Evolutionary conservation across 2,888 invertebrate species (phyloP).

Genomic region (Torymus texanus): DNA sequence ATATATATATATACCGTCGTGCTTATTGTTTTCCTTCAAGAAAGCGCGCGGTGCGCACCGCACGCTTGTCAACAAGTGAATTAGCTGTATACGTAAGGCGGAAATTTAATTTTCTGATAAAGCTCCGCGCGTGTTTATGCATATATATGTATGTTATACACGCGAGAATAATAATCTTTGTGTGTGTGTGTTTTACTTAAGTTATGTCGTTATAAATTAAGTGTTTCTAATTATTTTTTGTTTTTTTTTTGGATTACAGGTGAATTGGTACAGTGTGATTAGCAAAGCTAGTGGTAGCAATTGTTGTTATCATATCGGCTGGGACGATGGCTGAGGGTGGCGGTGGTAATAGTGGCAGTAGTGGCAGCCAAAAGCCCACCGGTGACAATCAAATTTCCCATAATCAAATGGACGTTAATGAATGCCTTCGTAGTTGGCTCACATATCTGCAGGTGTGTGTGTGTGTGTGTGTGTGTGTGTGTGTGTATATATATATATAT

Average conservation of each 20-base stretch:
- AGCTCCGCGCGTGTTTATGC: background rate
- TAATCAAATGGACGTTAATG: slow-evolving; percentile 71
- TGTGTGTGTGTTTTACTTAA: background rate
- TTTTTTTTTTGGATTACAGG: slow-evolving; percentile 25
- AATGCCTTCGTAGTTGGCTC: slow-evolving; percentile 73
- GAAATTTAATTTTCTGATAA: slow-evolving; percentile 47
- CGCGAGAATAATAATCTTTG: slow-evolving; percentile 3
- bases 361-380: slow-evolving; percentile 62
- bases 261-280: slow-evolving; percentile 28
- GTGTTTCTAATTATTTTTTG: background rate
- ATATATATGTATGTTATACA: no score
- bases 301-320: slow-evolving; percentile 18
- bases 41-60: background rate
- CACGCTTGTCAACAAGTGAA: slow-evolving; percentile 40
- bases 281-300: slow-evolving; percentile 50
- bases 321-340: slow-evolving; percentile 66
- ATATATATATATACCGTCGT: background rate
- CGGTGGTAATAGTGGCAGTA: slow-evolving; percentile 46
- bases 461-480: no score
- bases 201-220: background rate
- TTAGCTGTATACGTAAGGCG: slow-evolving; percentile 1
- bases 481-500: no score
- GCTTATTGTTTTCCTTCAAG: slow-evolving; percentile 13
- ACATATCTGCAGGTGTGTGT: slow-evolving; percentile 71
- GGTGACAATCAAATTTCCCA: slow-evolving; percentile 70